Evolutionary conservation across 2,113 vertebrate species (phyloP).

Genomic region (Xiphias gladius): DNA sequence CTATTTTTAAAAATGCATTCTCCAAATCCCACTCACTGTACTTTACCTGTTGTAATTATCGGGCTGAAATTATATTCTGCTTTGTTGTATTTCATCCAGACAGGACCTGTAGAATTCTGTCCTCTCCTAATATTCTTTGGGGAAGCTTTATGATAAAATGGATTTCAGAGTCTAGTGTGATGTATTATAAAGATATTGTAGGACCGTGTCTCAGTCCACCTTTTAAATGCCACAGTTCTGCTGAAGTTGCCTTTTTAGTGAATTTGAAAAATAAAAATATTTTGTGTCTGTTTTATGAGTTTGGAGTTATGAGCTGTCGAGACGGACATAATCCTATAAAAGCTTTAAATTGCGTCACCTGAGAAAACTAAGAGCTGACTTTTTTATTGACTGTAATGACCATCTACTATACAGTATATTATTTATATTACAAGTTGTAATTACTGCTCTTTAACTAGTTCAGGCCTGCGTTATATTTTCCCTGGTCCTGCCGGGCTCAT

Average conservation of each 20-base stretch:
- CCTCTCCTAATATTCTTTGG: background rate
- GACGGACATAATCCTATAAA: background rate
- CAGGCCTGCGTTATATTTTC: background rate
- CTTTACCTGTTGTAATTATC: background rate
- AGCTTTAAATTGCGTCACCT: background rate
- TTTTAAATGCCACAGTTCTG: background rate
- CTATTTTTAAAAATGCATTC: background rate
- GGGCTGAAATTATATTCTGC: background rate
- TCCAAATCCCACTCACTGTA: background rate
- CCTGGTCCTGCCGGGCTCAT: conserved; percentile 16
- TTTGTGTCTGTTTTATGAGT: conserved; percentile 13
- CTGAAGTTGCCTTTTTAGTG: background rate
- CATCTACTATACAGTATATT: background rate
- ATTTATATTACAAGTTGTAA: conserved; percentile 21
- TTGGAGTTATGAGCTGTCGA: conserved; percentile 7
- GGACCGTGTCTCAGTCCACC: background rate
- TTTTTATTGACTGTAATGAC: conserved; percentile 12
- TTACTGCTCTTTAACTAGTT: conserved; percentile 13
- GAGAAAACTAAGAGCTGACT: background rate
- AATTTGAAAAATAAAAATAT: background rate
- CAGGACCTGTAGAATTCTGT: background rate
- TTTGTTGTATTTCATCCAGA: background rate
- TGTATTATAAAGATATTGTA: background rate
- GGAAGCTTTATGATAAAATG: background rate
- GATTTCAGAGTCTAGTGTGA: background rate